phyloP scores from a whole-genome alignment of 2,113 vertebrate species.

The Carollia perspicillata region DNA sequence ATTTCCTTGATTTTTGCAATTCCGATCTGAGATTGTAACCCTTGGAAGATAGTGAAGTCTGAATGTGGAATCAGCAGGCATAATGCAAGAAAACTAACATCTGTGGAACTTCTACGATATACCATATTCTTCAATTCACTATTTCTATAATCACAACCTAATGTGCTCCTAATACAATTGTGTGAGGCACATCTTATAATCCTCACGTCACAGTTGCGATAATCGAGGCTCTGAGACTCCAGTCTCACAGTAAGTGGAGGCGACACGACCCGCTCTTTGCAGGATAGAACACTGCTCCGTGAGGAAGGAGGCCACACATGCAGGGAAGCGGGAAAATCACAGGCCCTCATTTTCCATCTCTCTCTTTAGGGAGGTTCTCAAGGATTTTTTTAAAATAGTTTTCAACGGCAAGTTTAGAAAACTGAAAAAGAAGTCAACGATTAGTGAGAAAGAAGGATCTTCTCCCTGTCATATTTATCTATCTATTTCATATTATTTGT shows the following conservation, averaged over 20 bases:
- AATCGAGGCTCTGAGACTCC: not conserved
- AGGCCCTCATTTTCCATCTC: not conserved
- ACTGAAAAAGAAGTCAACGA: not conserved
- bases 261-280: not conserved
- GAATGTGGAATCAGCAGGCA: not conserved
- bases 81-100: not conserved
- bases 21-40: not conserved
- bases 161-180: not conserved
- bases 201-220: not conserved
- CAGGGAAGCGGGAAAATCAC: not conserved
- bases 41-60: not conserved
- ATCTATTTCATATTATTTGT: not conserved
- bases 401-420: not conserved
- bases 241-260: not conserved
- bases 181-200: not conserved
- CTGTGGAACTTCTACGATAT: not conserved
- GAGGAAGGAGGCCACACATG: not conserved
- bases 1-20: not conserved
- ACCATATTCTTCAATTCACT: not conserved
- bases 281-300: not conserved
- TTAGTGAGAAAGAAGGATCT: not conserved
- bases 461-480: not conserved
- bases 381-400: not conserved
- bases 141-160: not conserved
- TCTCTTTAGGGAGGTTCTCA: not conserved